Conservation (phyloP, 92 coral and sea anemone species). For the Palythoa caribaeorum region DNA sequence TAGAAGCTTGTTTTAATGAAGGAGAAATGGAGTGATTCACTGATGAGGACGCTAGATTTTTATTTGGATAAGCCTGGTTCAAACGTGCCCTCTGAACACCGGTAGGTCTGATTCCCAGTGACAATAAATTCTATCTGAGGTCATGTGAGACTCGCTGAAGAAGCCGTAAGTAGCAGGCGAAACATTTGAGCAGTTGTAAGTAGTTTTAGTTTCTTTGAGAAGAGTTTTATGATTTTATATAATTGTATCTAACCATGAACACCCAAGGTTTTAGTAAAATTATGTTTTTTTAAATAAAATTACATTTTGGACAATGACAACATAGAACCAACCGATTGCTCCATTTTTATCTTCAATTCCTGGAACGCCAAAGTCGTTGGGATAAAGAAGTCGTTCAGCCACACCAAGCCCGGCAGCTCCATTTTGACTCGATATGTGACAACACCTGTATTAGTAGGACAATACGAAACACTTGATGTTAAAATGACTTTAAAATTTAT, state of each 20-base stretch:
- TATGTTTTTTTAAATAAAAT: not conserved
- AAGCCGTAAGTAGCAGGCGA: too few species aligned
- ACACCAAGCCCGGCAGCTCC: constrained; percentile 63
- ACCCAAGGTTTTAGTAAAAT: too few species aligned
- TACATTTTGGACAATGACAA: not conserved
- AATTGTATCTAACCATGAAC: too few species aligned
- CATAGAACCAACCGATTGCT: constrained; percentile 68
- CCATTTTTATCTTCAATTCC: constrained; percentile 79
- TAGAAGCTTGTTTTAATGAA: not conserved
- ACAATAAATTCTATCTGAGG: not conserved
- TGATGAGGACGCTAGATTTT: not conserved
- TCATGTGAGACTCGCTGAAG: too few species aligned
- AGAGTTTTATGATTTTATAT: too few species aligned
- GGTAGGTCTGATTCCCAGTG: not conserved
- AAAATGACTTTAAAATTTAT: too few species aligned
- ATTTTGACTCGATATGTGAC: constrained; percentile 76
- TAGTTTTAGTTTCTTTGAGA: too few species aligned
- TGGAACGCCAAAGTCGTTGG: constrained; percentile 73
- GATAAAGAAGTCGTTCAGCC: constrained; percentile 71
- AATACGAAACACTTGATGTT: not conserved
- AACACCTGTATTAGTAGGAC: constrained; percentile 55
- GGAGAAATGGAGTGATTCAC: not conserved
- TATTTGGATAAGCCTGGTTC: not conserved
- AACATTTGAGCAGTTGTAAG: too few species aligned
- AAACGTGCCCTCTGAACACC: not conserved